phyloP scores from a whole-genome alignment of 35 echinoderm and acorn worm species.

The Lytechinus variegatus region DNA sequence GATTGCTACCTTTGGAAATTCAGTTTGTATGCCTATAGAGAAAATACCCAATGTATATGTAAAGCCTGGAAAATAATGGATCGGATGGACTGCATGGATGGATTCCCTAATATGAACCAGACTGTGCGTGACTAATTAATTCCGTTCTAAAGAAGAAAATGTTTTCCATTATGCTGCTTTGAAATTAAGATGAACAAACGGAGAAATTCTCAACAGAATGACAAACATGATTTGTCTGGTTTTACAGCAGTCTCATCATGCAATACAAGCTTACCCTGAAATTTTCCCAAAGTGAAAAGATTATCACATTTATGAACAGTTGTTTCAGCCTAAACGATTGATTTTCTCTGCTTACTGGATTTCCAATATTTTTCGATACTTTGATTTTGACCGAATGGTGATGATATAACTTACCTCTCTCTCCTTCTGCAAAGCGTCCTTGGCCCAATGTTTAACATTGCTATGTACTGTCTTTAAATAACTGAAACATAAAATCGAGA shows the following conservation, averaged over 20 bases:
- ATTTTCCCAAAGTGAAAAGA: background rate
- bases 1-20: no score
- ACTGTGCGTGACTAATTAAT: no score
- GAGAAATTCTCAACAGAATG: no score
- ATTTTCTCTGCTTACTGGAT: background rate
- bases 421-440: slow-evolving; percentile 34
- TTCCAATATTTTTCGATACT: background rate
- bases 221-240: no score
- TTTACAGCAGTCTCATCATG: background rate
- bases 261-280: background rate
- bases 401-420: background rate
- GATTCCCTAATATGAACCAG: no score
- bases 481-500: background rate
- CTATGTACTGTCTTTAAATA: slow-evolving; percentile 36
- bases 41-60: no score
- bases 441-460: slow-evolving; percentile 6
- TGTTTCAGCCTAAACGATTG: background rate
- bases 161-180: no score
- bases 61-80: no score
- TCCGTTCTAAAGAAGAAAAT: no score
- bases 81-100: no score
- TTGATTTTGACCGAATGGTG: background rate
- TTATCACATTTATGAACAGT: background rate
- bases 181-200: no score
- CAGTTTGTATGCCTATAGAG: no score